Evolutionary conservation across 2,113 vertebrate genomes (phyloP), one percentile per base, ranked within the genome.

Genomic region (Tonatia bakeri): DNA sequence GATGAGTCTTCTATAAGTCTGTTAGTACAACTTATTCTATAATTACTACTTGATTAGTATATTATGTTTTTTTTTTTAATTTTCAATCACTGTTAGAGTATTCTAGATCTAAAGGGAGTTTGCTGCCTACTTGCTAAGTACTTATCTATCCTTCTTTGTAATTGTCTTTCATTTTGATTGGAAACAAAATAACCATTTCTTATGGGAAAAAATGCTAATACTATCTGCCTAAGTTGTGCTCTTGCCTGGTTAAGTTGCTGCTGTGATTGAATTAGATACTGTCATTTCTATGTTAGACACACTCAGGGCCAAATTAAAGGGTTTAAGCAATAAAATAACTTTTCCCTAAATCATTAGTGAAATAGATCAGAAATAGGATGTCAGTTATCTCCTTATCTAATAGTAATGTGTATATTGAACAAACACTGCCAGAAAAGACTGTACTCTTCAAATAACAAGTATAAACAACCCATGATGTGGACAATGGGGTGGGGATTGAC

Each of bases 121-220:
- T 54, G 11, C 28, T 76, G n/a, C 22, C 64, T 40, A 47, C 38
- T 88, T 81, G 43, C 61, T 80, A 11, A 83, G 7, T 45, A 54
- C 10, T 54, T 81, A 67, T 5, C 31, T 87, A 17, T 86, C 54
- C 20, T 84, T 20, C 12, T 19, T 43, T 40, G 47, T 73, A 33
- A 82, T 12, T 92, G n/a, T 33, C 17, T 11, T 64, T 94, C 15
- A 22, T n/a, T 96, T 94, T 94, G 9, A 87, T 54, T 61, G 87
- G 14, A 59, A 31, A 0, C 8, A 64, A 90, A 43, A 36, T 12
- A 87, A 69, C 3, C 36, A 93, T 12, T 85, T 54, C 47, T n/a
- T 26, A 64, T 59, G 16, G 73, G 45, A 61, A 65, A 50, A 47
- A 50, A 61, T 13, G 19, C 9, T 65, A 47, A 33, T 26, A 14